Base-by-base conservation (phyloP, 2,797 vertebrate genomes). In the Syngnathus rostellatus region DNA sequence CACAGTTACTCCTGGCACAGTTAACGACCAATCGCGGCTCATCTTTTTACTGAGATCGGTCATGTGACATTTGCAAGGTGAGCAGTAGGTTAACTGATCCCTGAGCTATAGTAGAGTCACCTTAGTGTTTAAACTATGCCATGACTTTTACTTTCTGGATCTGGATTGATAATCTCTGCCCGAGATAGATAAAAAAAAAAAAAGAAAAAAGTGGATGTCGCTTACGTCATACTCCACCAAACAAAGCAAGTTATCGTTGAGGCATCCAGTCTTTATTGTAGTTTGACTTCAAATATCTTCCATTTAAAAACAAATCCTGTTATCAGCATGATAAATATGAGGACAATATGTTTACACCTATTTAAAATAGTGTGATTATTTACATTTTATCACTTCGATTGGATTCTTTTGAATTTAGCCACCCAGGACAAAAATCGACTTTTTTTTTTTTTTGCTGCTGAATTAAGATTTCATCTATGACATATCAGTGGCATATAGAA, bases 231-330 rank as follows among this genome's bases (percentile, higher is more conserved):
- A 17, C 17, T 46, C 45, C 45, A 46, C 31, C 3, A 31, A 46
- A 46, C 45, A 46, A 46, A 46, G 16, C 45, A 46, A 4, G 11
- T 48, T 39, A 41, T 14, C 17, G 31, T 73, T 79, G 79, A 88
- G 82, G 82, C 83, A 85, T 89, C 78, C 80, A 86, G 77, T 84
- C 81, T 90, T 91, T 91, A 92, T 92, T 91, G 77, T 86, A 80
- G 67, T 87, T 85, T 83, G 77, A 83, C 83, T 77, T 87, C 76
- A 86, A 85, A 85, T 89, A 85, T 66, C 76, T 55, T 65, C 38
- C 80, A 77, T 65, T 87, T 78, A 85, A 88, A 89, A 90, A 87
- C 83, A 85, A 81, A 83, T 79, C 85, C 79, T 81, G 83, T 72
- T 83, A 84, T 83, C 70, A 55, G 84, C 83, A 87, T 82, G 87